Conservation (phyloP, 23 tunicate species). For the Ascidia mentula region DNA sequence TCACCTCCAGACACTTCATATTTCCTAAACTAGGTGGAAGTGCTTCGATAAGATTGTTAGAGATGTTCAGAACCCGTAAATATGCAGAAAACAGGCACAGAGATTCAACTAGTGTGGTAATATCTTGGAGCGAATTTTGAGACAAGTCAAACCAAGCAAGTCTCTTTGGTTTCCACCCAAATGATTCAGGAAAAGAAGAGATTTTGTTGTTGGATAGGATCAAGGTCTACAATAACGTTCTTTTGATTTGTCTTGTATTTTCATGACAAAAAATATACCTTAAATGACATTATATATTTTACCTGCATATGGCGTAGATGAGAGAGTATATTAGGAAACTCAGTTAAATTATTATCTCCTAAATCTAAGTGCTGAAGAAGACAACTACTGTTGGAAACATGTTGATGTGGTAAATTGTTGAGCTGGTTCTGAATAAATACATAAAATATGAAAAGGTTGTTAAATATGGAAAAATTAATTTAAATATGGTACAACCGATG, state of each 20-base stretch:
- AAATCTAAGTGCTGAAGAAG: conserved; percentile 20
- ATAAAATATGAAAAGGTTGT: neutral
- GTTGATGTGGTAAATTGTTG: neutral
- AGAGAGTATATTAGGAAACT: conserved; percentile 17
- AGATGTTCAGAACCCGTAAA: conserved; percentile 16
- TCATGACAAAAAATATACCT: neutral
- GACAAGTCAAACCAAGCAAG: conserved; percentile 35
- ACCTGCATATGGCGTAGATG: conserved; percentile 25
- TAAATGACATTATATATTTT: neutral
- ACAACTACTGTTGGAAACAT: neutral
- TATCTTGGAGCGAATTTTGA: conserved; percentile 17
- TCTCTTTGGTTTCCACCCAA: conserved; percentile 4
- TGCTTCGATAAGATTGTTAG: conserved; percentile 29
- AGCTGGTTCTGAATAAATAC: neutral
- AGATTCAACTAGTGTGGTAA: neutral
- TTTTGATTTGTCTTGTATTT: neutral
- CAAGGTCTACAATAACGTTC: conserved; percentile 3
- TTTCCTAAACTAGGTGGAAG: conserved; percentile 39
- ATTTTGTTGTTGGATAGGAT: conserved; percentile 21
- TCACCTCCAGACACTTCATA: conserved; percentile 39
- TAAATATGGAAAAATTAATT: neutral
- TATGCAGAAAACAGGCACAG: conserved; percentile 15
- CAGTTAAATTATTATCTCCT: conserved; percentile 9
- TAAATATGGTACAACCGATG: no score
- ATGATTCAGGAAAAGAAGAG: neutral